These are phyloP conservation scores for Mustela nigripes DNA, from an alignment of 2,113 vertebrate genomes.

Conservation along the genomic window DNA sequence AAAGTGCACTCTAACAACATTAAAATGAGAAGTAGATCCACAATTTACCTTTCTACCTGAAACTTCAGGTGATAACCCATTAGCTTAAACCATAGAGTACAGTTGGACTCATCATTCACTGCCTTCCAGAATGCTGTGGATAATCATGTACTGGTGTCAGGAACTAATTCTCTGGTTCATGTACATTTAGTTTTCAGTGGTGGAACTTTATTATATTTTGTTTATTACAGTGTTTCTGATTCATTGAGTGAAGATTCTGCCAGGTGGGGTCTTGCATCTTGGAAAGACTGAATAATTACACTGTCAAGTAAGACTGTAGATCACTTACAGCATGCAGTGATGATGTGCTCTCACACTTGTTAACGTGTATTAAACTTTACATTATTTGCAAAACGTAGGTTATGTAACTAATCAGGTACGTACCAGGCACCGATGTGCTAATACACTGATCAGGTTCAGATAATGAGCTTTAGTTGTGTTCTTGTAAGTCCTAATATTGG, in stretches of 20 bases:
- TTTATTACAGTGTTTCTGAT: slow-evolving; percentile 85
- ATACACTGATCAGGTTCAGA: slow-evolving; percentile 89
- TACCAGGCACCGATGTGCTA: slow-evolving; percentile 88
- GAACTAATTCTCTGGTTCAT: slow-evolving; percentile 81
- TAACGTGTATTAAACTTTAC: slow-evolving; percentile 85
- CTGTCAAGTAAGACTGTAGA: slow-evolving; percentile 78
- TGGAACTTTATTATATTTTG: slow-evolving; percentile 85
- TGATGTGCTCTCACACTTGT: slow-evolving; percentile 82
- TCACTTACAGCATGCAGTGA: slow-evolving; percentile 79
- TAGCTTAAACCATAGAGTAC: slow-evolving; percentile 77
- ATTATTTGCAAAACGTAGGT: slow-evolving; percentile 87
- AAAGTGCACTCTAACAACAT: slow-evolving; percentile 82
- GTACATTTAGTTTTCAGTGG: slow-evolving; percentile 81
- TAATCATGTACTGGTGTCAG: slow-evolving; percentile 80
- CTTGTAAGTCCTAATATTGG: slow-evolving; percentile 84
- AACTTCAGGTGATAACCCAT: slow-evolving; percentile 66
- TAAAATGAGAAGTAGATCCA: slow-evolving; percentile 75
- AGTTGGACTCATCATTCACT: slow-evolving; percentile 77
- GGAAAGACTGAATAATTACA: slow-evolving; percentile 84
- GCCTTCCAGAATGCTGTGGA: slow-evolving; percentile 83
- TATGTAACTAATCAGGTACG: slow-evolving; percentile 90
- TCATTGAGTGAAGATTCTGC: slow-evolving; percentile 89
- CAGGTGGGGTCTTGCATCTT: slow-evolving; percentile 88
- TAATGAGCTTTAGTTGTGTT: slow-evolving; percentile 85
- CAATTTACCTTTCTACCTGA: slow-evolving; percentile 82